phyloP scores from a whole-genome alignment of 2,888 invertebrate genomes.

The Dolomedes plantarius region DNA sequence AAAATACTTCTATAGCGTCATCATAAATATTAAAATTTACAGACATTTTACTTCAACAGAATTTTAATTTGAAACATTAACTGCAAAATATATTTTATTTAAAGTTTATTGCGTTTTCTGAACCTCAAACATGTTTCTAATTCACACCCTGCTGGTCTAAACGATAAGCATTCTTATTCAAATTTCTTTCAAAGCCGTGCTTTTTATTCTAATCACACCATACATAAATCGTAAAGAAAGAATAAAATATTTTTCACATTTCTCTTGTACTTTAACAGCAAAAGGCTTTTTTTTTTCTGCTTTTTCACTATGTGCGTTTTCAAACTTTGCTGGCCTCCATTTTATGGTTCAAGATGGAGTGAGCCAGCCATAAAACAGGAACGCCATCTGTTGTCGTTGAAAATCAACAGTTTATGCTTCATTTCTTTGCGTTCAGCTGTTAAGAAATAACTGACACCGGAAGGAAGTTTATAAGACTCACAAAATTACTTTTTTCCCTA shows the following conservation, averaged over 20 bases:
- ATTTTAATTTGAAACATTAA: too few relatives aligned
- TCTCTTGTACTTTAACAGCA: neutral
- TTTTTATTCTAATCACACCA: neutral
- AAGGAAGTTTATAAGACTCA: neutral
- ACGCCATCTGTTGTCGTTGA: conserved; percentile 20
- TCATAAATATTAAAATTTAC: too few relatives aligned
- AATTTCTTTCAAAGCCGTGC: neutral
- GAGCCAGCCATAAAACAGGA: conserved; percentile 11
- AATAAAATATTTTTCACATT: conserved; percentile 1
- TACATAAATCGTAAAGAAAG: neutral
- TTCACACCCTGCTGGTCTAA: neutral
- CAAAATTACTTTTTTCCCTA: neutral
- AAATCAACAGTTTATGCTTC: conserved; percentile 16
- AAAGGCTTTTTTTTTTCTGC: neutral
- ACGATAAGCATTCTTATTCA: neutral
- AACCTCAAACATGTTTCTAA: too few relatives aligned
- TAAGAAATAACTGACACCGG: neutral
- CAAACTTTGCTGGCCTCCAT: neutral
- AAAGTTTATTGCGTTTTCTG: too few relatives aligned
- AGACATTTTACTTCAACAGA: too few relatives aligned
- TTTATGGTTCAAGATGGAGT: neutral
- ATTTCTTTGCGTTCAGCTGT: conserved; percentile 5
- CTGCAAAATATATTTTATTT: too few relatives aligned
- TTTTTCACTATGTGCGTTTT: neutral
- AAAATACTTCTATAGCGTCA: too few relatives aligned